Evolutionary conservation across 2,888 invertebrate genomes (phyloP), one percentile per base, ranked within the genome.

Genomic region (Plebejus melissa): DNA sequence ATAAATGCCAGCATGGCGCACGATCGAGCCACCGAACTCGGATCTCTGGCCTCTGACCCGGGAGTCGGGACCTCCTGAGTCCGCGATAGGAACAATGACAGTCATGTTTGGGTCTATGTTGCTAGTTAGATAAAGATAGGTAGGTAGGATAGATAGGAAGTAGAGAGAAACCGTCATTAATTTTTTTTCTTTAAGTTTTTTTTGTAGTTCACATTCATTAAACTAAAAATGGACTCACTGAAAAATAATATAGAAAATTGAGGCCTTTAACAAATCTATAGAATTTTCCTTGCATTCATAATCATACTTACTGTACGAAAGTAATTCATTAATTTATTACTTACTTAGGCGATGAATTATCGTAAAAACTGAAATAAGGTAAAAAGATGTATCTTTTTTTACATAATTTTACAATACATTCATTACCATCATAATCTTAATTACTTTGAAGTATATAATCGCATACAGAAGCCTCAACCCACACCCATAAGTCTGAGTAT

Each of bases 41-140:
- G 82, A 82, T 81, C 83, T 82, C 80, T 81, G 79, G 80, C 81
- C 81, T 79, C 74, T 78, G 79, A 81, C 82, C 81, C 80, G 74
- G 57, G 58, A 22, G 22, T 22, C 22, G 22, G 22, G 22, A 65
- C 69, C 69, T 78, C 78, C 76, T 74, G 71, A 41, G 71, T 41
- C 41, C 54, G 76, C 77, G 74, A 79, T 77, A 77, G 76, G 74
- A 77, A 76, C 70, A 70, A 76, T 77, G 78, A 77, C 78, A 76
- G 69, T 77, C 77, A 76, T 78, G 75, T 77, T 77, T 76, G 75
- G 75, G 13, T 36, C 32, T n/a, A 9, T 70, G 38, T 69, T 16
- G 32, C 28, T 60, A n/a, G 36, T 46, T 54, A 41, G n/a, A 6
- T 50, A 50, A 54, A 32, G 46, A 71, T 22, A 54, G 28, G n/a